These are phyloP conservation scores for Corythornis leucogaster DNA, from an alignment of 2,797 vertebrate genomes.

Conservation along the genomic window DNA sequence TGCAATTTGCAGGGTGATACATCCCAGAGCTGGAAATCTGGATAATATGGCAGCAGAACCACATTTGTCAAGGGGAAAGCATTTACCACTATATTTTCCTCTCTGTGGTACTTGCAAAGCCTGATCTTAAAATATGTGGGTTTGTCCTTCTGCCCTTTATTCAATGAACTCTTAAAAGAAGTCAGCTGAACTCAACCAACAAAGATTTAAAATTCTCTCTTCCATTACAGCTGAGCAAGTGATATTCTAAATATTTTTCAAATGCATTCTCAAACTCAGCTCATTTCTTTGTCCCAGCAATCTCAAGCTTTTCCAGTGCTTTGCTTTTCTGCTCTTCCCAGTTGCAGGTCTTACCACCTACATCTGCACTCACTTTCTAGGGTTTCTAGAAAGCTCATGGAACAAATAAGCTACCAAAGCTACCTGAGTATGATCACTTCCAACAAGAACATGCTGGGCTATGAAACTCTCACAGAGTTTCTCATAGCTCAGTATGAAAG, in stretches of 20 bases:
- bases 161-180: background rate
- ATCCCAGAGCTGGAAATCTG: background rate
- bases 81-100: background rate
- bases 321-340: background rate
- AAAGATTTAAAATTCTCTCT: background rate
- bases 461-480: background rate
- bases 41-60: background rate
- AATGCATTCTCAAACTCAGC: background rate
- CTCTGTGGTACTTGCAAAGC: background rate
- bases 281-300: background rate
- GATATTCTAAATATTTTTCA: background rate
- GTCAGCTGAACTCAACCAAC: background rate
- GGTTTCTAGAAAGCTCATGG: background rate
- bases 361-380: background rate
- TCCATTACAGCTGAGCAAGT: background rate
- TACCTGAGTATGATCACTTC: background rate
- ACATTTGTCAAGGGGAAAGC: background rate
- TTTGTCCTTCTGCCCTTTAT: background rate
- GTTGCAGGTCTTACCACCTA: background rate
- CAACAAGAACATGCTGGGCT: background rate
- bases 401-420: background rate
- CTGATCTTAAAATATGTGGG: background rate
- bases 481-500: background rate
- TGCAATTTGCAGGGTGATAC: constrained; percentile 6
- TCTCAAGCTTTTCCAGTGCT: background rate